A percentile compares a stretch with the other conserved stretches of the same genome.
phyloP scores from a whole-genome alignment of 2,888 invertebrate genomes.

The Junonia oenone region DNA sequence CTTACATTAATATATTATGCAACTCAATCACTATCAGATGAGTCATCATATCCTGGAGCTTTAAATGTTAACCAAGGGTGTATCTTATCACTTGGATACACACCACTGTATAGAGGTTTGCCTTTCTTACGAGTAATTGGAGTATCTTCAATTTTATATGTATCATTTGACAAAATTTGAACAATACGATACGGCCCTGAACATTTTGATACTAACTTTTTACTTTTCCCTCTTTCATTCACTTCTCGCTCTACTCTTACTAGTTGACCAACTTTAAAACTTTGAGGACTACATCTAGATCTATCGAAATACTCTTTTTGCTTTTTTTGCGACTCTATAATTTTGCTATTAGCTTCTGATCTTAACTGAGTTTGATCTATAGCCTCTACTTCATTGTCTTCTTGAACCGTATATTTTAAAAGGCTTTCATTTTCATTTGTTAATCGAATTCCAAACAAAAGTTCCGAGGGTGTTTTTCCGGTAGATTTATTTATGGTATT shows the following conservation, averaged over 20 bases:
- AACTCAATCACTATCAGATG: too few relatives aligned
- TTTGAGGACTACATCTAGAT: neutral
- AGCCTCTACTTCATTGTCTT: conserved; percentile 1
- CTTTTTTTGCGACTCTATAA: conserved; percentile 8
- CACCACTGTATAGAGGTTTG: neutral
- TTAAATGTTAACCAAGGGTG: conserved; percentile 12
- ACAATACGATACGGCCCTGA: conserved; percentile 24
- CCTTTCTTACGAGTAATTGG: conserved; percentile 11
- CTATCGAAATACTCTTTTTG: neutral
- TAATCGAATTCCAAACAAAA: conserved; percentile 13
- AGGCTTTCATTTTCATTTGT: neutral
- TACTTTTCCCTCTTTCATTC: conserved; percentile 17
- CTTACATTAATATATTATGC: too few relatives aligned
- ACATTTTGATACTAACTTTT: conserved; percentile 24
- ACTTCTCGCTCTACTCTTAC: conserved; percentile 19
- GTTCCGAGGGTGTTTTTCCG: conserved; percentile 15
- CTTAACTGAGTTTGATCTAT: neutral
- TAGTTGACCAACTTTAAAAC: conserved; percentile 11
- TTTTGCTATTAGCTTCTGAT: conserved; percentile 7
- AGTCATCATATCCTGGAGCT: neutral
- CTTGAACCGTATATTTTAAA: neutral
- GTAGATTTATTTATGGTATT: conserved; percentile 14
- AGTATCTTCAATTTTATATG: conserved; percentile 13
- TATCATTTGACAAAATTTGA: conserved; percentile 13
- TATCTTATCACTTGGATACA: conserved; percentile 6